Evolutionary conservation across 1,140 invertebrate genomes (phyloP), one percentile per base, ranked within the genome.

Genomic region (Eriosoma lanigerum): DNA sequence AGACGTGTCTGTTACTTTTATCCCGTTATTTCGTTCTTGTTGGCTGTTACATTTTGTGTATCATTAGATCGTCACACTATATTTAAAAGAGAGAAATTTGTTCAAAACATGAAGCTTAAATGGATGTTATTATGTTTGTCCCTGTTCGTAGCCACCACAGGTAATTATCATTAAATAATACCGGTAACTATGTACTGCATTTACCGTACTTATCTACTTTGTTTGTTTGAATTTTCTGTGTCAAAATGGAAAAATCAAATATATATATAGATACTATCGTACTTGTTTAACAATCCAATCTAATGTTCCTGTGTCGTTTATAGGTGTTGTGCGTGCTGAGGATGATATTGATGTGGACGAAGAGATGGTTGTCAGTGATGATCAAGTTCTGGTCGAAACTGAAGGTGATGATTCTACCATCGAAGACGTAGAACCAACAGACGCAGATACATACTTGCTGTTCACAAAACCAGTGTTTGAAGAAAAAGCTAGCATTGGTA

Each of bases 361-460:
- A 84, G 90, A 88, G 83, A 89, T 90, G 62, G 90, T 88, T 58
- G 90, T 89, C 21, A 88, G 88, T 80, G 89, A 90, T 48, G 78
- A 66, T 15, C 70, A 76, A 38, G 72, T 50, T 5, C 19, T 66
- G 32, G 58, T 38, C 19, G 72, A 73, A 13, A 52, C 44, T 0
- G 81, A 81, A 4, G 83, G 83, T n/a, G 84, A 85, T 10, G 85
- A 85, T 75, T 84, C 84, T 12, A 83, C 90, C 81, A 89, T 90
- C n/a, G 88, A 88, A 82, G 89, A 88, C 80, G 89, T 89, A 83
- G 92, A 94, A n/a, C 97, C 96, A 0, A 92, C 93, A 48, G 93
- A 98, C 90, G 94, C 94, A 52, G 95, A 97, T 84, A 95, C 96
- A 0, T 93, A 91, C 26, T 91, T 98, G 84, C 87, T 98, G 56